Conservation (phyloP, 1,140 invertebrate genomes). For the Triops cancriformis region DNA sequence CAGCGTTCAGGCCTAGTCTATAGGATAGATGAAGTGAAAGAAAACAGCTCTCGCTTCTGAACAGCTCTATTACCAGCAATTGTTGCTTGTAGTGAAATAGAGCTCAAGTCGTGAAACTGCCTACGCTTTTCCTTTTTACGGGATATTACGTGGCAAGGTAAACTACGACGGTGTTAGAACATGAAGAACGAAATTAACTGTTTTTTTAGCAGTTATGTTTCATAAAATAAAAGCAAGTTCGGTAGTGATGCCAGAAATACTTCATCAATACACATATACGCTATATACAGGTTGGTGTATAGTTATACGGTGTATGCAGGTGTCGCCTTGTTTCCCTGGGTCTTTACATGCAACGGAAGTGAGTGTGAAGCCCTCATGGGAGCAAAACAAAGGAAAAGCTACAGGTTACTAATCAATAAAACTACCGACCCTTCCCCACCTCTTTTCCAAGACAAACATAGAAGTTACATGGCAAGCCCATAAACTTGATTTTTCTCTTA, state of each 20-base stretch:
- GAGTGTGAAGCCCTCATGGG: not conserved
- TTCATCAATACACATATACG: no score
- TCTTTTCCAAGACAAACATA: not conserved
- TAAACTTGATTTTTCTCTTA: not conserved
- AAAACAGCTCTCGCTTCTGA: not conserved
- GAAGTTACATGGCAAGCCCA: not conserved
- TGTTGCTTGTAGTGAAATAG: not conserved
- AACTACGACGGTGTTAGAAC: no score
- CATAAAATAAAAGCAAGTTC: no score
- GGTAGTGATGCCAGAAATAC: no score
- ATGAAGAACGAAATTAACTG: no score
- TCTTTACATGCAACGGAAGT: no score
- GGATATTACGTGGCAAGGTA: no score
- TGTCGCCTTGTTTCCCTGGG: no score
- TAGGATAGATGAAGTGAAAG: not conserved
- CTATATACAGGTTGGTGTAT: no score
- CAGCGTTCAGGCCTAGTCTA: not conserved
- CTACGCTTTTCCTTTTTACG: no score
- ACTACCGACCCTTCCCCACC: not conserved
- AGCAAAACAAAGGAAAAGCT: not conserved
- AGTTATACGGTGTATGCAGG: no score
- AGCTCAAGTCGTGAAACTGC: not conserved
- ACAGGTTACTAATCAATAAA: conserved; percentile 11
- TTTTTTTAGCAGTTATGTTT: no score
- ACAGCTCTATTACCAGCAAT: not conserved